Conservation (phyloP, 1,140 invertebrate species). For the Heliconius hermathena region DNA sequence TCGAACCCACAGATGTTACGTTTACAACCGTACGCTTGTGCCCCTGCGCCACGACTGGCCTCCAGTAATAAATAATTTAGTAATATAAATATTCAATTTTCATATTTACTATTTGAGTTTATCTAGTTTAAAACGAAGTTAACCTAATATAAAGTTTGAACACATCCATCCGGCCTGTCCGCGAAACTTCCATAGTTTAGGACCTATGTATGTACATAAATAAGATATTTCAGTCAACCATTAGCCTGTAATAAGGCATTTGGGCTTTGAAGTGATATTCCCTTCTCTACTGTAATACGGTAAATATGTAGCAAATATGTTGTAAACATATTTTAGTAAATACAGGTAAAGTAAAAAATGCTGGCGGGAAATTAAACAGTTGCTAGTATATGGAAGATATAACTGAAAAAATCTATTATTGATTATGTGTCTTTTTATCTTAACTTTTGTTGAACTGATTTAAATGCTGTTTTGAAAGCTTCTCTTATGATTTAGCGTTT, state of each 20-base stretch:
- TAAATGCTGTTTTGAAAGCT: too few relatives aligned
- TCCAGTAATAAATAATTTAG: too few relatives aligned
- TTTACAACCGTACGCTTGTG: too few relatives aligned
- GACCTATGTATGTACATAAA: not conserved
- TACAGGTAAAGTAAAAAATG: too few relatives aligned
- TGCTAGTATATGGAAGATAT: too few relatives aligned
- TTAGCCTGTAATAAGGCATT: not conserved
- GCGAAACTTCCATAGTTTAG: not conserved
- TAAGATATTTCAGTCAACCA: constrained; percentile 13
- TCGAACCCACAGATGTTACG: not conserved
- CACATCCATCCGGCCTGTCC: not conserved
- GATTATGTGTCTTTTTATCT: too few relatives aligned
- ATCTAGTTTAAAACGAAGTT: not conserved
- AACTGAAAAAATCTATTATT: too few relatives aligned
- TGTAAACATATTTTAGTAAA: too few relatives aligned
- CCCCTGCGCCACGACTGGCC: too few relatives aligned
- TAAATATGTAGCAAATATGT: not conserved
- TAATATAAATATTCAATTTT: not conserved
- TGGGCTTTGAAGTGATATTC: constrained; percentile 4
- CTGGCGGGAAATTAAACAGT: too few relatives aligned
- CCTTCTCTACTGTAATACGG: not conserved
- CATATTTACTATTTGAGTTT: not conserved
- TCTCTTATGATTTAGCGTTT: too few relatives aligned
- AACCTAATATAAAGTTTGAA: not conserved
- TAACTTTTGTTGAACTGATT: too few relatives aligned